Percentiles rank a stretch among this genome's conserved stretches.
Evolutionary conservation across 2,113 vertebrate species (phyloP).

Genomic region (Megalops atlanticus): DNA sequence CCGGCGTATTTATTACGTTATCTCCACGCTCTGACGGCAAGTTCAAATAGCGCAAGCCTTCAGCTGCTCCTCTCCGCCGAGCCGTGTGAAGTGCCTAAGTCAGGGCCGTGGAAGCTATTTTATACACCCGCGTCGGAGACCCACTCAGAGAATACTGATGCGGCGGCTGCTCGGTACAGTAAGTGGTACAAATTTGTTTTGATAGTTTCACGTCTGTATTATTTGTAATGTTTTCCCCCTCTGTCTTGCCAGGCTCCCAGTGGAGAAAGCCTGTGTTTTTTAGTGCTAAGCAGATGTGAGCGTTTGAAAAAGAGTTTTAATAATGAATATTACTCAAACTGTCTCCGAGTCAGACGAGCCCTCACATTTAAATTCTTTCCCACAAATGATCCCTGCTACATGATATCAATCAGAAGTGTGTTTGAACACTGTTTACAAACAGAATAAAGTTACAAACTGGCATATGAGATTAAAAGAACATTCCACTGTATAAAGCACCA

Average conservation of each 20-base stretch:
- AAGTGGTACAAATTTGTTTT: slow-evolving; percentile 62
- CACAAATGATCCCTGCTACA: slow-evolving; percentile 51
- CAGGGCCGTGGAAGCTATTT: slow-evolving; percentile 54
- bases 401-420: slow-evolving; percentile 52
- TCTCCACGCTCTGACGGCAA: background rate
- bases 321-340: slow-evolving; percentile 59
- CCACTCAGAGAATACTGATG: slow-evolving; percentile 57
- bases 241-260: slow-evolving; percentile 48
- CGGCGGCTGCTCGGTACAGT: slow-evolving; percentile 41
- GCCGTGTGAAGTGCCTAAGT: slow-evolving; percentile 49
- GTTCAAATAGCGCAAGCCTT: slow-evolving; percentile 4
- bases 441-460: slow-evolving; percentile 28
- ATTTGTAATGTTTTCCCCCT: slow-evolving; percentile 59
- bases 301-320: slow-evolving; percentile 52
- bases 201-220: slow-evolving; percentile 61
- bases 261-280: slow-evolving; percentile 41
- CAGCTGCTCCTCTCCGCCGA: background rate
- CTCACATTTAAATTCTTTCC: slow-evolving; percentile 52
- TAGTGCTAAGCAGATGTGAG: slow-evolving; percentile 45
- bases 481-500: slow-evolving; percentile 45
- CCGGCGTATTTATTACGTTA: background rate
- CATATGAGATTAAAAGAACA: slow-evolving; percentile 43
- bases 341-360: slow-evolving; percentile 40
- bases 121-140: slow-evolving; percentile 47
- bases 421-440: slow-evolving; percentile 53